Evolutionary conservation across 2,888 invertebrate species (phyloP), one percentile per base, ranked within the genome.

Genomic region (Synanthedon formicaeformis): DNA sequence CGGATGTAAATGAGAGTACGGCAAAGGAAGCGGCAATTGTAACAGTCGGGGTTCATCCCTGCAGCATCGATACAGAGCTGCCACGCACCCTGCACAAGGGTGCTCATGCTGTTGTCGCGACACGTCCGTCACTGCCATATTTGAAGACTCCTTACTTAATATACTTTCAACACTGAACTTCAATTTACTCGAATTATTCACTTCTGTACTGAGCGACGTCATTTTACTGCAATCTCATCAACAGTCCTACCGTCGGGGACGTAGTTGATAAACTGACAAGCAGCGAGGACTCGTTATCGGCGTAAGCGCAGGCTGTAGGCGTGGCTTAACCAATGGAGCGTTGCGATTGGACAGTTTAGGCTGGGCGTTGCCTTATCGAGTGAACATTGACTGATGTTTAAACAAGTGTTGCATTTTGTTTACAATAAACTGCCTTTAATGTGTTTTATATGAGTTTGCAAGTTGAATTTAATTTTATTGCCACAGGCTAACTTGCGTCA

Each of bases 161-260:
- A 93, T 90, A 66, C 91, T 88, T 65, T 93, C 93, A 57, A 93
- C 91, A 64, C 93, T 92, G 68, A 93, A 93, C 82, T 92, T 93
- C 58, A 91, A 73, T 64, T 88, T 88, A 59, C 67, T 77, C 60
- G 75, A 61, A 58, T 51, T 23, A 27, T 66, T 73, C 58, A 79
- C 72, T 65, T 80, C 81, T 74, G 81, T 67, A 61, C 69, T 74
- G 52, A 83, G 58, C 57, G 85, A 82, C 66, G 83, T 86, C 83
- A 84, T 83, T 63, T 63, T 67, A 62, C 64, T 65, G 52, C 41
- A 50, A 51, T 60, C 13, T 41, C 13, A 14, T 10, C 57, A 52
- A 56, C 55, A 54, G 61, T 65, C 74, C 70, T 62, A 58, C 67
- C 65, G 60, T 61, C 61, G 60, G 60, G 70, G 69, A 67, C 61